Evolutionary conservation across 37 sponge, comb jelly and placozoan species (phyloP).

Genomic region (Oopsacas minuta): DNA sequence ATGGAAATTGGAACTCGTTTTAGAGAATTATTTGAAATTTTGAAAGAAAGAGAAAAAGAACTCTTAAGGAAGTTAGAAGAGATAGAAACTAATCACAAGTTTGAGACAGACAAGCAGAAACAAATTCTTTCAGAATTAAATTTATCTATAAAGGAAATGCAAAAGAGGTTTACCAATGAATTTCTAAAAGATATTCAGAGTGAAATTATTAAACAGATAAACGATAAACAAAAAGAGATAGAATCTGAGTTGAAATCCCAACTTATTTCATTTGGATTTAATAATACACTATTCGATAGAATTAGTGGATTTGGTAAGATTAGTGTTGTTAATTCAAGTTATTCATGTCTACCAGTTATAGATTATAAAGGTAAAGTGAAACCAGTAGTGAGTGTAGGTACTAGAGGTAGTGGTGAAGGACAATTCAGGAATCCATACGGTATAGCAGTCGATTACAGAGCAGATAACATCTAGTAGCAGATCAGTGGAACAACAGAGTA

Average conservation of each 20-base stretch:
- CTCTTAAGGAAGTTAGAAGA: not conserved
- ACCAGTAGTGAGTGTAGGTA: not conserved
- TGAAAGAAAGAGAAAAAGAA: not conserved
- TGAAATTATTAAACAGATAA: not conserved
- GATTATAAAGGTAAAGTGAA: conserved; percentile 3
- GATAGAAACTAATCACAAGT: not conserved
- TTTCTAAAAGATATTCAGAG: not conserved
- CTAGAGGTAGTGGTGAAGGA: not conserved
- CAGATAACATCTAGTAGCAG: not conserved
- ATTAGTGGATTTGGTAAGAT: not conserved
- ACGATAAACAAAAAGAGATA: not conserved
- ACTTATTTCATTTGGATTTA: not conserved
- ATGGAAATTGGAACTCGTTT: not conserved
- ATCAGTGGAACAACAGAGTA: not conserved
- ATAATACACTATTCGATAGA: not conserved
- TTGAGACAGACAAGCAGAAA: not conserved
- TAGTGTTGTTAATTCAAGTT: not conserved
- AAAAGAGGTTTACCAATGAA: not conserved
- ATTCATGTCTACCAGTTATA: not conserved
- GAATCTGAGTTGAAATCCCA: not conserved
- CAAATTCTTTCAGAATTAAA: not conserved
- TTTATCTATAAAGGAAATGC: not conserved
- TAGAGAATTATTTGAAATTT: not conserved
- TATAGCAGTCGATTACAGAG: not conserved
- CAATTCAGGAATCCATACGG: not conserved